These are phyloP conservation scores for Leptestheria dahalacensis DNA, from an alignment of 1,140 invertebrate genomes.

Conservation along the genomic window DNA sequence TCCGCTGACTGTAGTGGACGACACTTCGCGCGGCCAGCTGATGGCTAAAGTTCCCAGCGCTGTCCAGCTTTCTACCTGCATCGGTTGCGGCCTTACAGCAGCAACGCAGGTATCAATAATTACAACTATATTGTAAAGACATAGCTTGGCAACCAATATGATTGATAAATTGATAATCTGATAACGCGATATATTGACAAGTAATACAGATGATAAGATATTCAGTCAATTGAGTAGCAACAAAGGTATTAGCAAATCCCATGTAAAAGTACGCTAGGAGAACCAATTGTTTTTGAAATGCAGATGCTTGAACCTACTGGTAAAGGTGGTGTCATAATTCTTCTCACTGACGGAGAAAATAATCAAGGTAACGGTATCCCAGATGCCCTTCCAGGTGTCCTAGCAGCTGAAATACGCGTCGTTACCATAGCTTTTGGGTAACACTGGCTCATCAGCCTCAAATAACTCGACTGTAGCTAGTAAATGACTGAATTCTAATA, in stretches of 20 bases:
- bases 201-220: no score
- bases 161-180: background rate
- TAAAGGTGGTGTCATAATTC: constrained; percentile 19
- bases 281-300: background rate
- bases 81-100: constrained; percentile 18
- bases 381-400: constrained; percentile 16
- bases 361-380: constrained; percentile 16
- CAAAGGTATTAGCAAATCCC: no score
- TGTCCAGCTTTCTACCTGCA: constrained; percentile 18
- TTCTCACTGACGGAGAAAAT: constrained; percentile 23
- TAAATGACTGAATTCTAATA: background rate
- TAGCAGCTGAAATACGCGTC: constrained; percentile 17
- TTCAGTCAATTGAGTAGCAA: no score
- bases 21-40: constrained; percentile 3
- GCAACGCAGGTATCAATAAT: constrained; percentile 12
- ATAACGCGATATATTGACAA: background rate
- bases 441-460: background rate
- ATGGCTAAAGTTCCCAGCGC: constrained; percentile 15
- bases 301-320: constrained; percentile 6
- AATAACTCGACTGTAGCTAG: background rate
- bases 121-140: background rate
- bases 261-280: no score
- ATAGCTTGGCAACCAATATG: background rate
- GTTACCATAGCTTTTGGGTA: constrained; percentile 21
- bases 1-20: background rate